Percentiles rank a stretch among this genome's conserved stretches.
Evolutionary conservation across 2,797 vertebrate genomes (phyloP).

Genomic region (Adrianichthys oophorus): DNA sequence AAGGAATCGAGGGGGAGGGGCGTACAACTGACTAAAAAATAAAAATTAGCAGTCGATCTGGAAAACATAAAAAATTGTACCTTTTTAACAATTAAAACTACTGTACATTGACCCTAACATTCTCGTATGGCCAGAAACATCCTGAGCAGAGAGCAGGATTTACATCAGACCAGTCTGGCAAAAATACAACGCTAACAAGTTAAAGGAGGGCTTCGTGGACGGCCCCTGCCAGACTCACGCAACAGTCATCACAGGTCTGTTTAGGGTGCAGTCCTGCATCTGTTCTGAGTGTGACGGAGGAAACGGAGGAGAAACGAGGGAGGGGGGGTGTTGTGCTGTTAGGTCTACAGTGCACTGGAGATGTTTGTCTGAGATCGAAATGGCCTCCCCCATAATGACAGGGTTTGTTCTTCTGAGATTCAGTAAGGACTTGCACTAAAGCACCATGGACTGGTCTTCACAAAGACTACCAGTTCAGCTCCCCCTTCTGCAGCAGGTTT

Average conservation of each 20-base stretch:
- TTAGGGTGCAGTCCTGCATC: slow-evolving; percentile 38
- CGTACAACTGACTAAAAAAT: slow-evolving; percentile 55
- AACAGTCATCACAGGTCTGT: slow-evolving; percentile 39
- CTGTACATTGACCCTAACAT: slow-evolving; percentile 74
- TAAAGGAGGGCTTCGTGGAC: slow-evolving; percentile 39
- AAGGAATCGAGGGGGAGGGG: slow-evolving; percentile 52
- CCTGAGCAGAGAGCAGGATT: slow-evolving; percentile 44
- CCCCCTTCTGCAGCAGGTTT: background rate
- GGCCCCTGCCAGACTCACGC: slow-evolving; percentile 46
- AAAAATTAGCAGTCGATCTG: slow-evolving; percentile 63
- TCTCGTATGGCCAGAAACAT: slow-evolving; percentile 58
- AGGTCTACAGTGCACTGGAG: slow-evolving; percentile 30
- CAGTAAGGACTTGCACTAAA: slow-evolving; percentile 67
- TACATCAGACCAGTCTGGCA: slow-evolving; percentile 46
- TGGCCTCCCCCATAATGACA: slow-evolving; percentile 21
- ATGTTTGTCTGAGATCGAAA: slow-evolving; percentile 23
- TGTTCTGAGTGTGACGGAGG: slow-evolving; percentile 30
- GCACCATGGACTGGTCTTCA: slow-evolving; percentile 61
- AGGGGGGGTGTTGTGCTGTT: slow-evolving; percentile 24
- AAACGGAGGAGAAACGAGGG: slow-evolving; percentile 21
- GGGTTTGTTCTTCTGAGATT: slow-evolving; percentile 42
- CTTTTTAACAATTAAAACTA: slow-evolving; percentile 75
- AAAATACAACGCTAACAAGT: slow-evolving; percentile 53
- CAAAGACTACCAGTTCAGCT: slow-evolving; percentile 42
- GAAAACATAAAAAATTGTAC: slow-evolving; percentile 66